Evolutionary conservation across 2,888 invertebrate species (phyloP).

Genomic region (Arctia plantaginis): DNA sequence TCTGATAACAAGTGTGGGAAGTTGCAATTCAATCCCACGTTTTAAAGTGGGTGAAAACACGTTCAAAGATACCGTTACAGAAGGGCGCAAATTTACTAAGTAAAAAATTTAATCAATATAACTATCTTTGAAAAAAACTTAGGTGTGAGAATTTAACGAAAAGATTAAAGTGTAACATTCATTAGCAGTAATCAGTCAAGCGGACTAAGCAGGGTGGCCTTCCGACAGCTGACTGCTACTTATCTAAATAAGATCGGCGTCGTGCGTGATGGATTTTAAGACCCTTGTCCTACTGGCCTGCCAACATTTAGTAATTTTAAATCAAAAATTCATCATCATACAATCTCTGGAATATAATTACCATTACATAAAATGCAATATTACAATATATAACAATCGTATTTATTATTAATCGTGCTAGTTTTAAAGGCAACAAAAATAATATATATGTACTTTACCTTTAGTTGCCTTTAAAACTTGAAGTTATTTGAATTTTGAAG

Average conservation of each 20-base stretch:
- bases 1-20: too few species aligned
- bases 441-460: too few species aligned
- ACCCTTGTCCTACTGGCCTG: constrained; percentile 67
- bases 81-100: not conserved
- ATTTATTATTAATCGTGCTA: too few species aligned
- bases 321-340: constrained; percentile 43
- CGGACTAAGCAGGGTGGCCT: constrained; percentile 77
- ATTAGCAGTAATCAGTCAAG: constrained; percentile 83
- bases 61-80: not conserved
- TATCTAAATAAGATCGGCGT: constrained; percentile 84
- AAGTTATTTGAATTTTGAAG: too few species aligned
- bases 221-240: constrained; percentile 77
- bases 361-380: constrained; percentile 23
- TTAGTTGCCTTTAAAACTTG: too few species aligned
- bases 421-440: too few species aligned
- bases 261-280: constrained; percentile 82
- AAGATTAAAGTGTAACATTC: constrained; percentile 79
- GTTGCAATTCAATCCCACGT: too few species aligned
- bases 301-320: constrained; percentile 51
- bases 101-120: not conserved
- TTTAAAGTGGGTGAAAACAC: too few species aligned
- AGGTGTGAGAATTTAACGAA: constrained; percentile 48
- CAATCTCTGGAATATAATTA: constrained; percentile 35
- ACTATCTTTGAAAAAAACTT: constrained; percentile 26
- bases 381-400: too few species aligned